phyloP scores from a whole-genome alignment of 2,888 invertebrate genomes.

The Hypsopygia costalis region DNA sequence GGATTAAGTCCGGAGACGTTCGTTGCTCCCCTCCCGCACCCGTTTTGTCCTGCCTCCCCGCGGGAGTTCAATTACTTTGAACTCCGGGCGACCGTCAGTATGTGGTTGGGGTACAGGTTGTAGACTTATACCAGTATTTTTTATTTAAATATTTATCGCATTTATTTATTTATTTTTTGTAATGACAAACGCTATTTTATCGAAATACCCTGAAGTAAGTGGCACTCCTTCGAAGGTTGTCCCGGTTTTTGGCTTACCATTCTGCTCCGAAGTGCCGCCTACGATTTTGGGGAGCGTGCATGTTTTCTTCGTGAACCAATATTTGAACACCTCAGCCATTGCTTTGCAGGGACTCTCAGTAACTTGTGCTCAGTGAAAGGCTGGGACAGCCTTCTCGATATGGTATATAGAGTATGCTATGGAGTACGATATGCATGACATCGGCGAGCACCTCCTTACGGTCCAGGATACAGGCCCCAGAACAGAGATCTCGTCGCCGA shows the following conservation, averaged over 20 bases:
- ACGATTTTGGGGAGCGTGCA: slow-evolving; percentile 66
- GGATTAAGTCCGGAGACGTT: slow-evolving; percentile 67
- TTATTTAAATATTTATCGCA: slow-evolving; percentile 74
- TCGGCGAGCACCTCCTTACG: slow-evolving; percentile 23
- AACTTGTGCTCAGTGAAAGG: slow-evolving; percentile 43
- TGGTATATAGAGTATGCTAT: slow-evolving; percentile 37
- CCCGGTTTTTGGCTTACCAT: slow-evolving; percentile 81
- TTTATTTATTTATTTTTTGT: slow-evolving; percentile 69
- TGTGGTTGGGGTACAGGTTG: slow-evolving; percentile 79
- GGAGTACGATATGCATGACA: slow-evolving; percentile 53
- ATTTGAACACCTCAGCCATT: slow-evolving; percentile 56
- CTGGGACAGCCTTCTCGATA: slow-evolving; percentile 74
- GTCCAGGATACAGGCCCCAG: slow-evolving; percentile 1
- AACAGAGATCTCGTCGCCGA: not conserved
- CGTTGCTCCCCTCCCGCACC: slow-evolving; percentile 35
- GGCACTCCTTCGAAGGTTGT: slow-evolving; percentile 81
- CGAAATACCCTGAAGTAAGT: slow-evolving; percentile 64
- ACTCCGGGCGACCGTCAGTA: slow-evolving; percentile 65
- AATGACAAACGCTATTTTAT: slow-evolving; percentile 60
- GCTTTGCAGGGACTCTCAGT: slow-evolving; percentile 59
- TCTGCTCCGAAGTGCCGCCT: slow-evolving; percentile 57
- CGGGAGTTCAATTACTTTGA: slow-evolving; percentile 69
- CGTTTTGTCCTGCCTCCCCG: slow-evolving; percentile 25
- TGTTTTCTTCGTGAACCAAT: slow-evolving; percentile 44
- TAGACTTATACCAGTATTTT: slow-evolving; percentile 70